These are phyloP conservation scores for Pangasianodon gigas DNA, from an alignment of 2,113 vertebrate genomes.

Conservation along the genomic window DNA sequence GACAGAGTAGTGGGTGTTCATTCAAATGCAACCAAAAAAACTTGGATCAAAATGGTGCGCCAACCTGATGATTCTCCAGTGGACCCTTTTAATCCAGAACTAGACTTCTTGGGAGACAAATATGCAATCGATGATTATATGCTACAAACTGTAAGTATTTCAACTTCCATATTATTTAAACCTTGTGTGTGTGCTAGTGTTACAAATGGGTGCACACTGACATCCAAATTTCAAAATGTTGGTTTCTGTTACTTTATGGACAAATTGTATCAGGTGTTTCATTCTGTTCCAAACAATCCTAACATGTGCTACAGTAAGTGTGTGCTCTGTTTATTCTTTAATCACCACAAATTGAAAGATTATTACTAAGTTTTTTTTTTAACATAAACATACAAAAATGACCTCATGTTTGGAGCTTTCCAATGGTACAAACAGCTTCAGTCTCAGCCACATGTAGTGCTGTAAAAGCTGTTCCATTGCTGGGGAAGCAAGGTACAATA, in stretches of 20 bases:
- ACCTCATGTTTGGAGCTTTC: not conserved
- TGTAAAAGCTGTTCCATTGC: not conserved
- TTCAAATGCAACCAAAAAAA: not conserved
- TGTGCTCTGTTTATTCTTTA: not conserved
- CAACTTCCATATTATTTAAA: not conserved
- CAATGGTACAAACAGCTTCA: not conserved
- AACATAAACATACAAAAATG: not conserved
- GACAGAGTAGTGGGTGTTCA: not conserved
- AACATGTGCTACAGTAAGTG: not conserved
- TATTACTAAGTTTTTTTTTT: not conserved
- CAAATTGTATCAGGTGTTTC: not conserved
- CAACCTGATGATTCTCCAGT: not conserved
- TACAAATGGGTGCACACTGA: not conserved
- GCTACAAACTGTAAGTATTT: conserved; percentile 28
- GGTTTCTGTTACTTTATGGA: not conserved
- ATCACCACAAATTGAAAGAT: not conserved
- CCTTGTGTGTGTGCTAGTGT: too few relatives aligned
- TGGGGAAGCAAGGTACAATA: too few relatives aligned
- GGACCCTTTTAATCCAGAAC: not conserved
- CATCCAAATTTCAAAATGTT: not conserved
- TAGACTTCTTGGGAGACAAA: conserved; percentile 4
- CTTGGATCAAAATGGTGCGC: not conserved
- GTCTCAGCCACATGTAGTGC: not conserved
- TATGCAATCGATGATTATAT: not conserved
- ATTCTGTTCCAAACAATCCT: not conserved